Base-by-base conservation (phyloP, 2,888 invertebrate genomes). In the Troides aeacus region DNA sequence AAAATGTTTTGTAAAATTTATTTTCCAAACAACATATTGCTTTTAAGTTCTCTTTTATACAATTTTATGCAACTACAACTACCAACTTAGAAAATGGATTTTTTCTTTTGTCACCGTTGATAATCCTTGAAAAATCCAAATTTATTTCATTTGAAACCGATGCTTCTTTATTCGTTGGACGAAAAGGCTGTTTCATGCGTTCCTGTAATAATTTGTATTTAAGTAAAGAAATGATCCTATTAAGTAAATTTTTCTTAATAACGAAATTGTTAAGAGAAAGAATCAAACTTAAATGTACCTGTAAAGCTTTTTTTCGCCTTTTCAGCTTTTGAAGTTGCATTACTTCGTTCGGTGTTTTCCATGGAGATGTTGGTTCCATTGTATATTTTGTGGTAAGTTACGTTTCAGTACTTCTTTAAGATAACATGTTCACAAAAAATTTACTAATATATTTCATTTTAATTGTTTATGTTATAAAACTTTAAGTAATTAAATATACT, bases 291-390 rank as follows among this genome's bases (percentile, higher is more conserved):
- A 39, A 23, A 46, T 60, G 93, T 72, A 95, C 96, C 86, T 97
- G 95, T 63, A 97, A 88, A 42, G 96, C 96, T 85, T 94, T 95
- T 83, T 97, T 96, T 82, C 95, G 95, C 78, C 95, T 93, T 84
- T 96, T 96, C 72, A 97, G 84, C 75, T 95, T 94, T 84, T 96
- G 96, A 68, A 97, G 85, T 82, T 95, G 95, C 95, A 97, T 95
- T 71, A 93, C 93, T 84, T 94, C 94, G 76, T 90, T 92, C 56
- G 94, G 94, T 75, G 90, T 93, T 80, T 94, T 93, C 95, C 94
- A 95, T 87, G 93, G 93, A 68, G 93, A 93, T 21, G 87, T 80
- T 12, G 92, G 91, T 70, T 88, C 89, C 89, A 92, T 90, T 69
- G 46, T 46, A 72, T 53, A 15, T 46, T 10, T 36, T 62, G n/a